A percentile compares a stretch with the other conserved stretches of the same genome.
Evolutionary conservation across 2,888 invertebrate species (phyloP).

Genomic region (Cryptophagus acutangulus): DNA sequence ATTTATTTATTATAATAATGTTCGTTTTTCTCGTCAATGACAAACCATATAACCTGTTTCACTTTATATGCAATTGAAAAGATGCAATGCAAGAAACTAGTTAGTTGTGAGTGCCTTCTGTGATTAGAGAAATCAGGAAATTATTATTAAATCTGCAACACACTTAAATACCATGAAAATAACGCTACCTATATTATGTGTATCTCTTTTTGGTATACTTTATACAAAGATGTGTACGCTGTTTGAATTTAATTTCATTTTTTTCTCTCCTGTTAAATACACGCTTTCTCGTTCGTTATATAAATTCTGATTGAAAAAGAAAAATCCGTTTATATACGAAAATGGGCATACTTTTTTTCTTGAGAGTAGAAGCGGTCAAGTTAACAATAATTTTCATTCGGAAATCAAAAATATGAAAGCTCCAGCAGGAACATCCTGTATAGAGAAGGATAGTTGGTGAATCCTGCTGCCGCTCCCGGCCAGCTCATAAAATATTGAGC

Average conservation of each 20-base stretch:
- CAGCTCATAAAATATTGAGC: no score
- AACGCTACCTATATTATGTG: no score
- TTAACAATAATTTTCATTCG: no score
- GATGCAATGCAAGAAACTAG: constrained; percentile 1
- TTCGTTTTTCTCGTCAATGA: no score
- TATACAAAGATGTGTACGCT: not conserved
- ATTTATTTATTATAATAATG: no score
- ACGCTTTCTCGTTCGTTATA: not conserved
- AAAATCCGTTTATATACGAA: not conserved
- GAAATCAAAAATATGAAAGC: no score
- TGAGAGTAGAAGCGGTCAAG: no score
- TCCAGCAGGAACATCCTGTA: not conserved
- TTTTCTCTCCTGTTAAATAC: not conserved
- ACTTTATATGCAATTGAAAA: not conserved
- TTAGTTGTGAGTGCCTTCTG: not conserved
- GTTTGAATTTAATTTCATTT: not conserved
- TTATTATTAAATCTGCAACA: constrained; percentile 1
- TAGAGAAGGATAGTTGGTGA: no score
- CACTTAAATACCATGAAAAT: constrained; percentile 1
- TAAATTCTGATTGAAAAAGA: not conserved
- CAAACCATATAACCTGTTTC: not conserved
- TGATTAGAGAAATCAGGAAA: not conserved
- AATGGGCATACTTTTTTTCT: not conserved
- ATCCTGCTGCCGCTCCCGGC: no score
- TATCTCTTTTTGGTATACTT: no score